Percentiles rank a stretch among this genome's conserved stretches.
Conservation (phyloP, 1,140 invertebrate species). For the Myzus persicae region DNA sequence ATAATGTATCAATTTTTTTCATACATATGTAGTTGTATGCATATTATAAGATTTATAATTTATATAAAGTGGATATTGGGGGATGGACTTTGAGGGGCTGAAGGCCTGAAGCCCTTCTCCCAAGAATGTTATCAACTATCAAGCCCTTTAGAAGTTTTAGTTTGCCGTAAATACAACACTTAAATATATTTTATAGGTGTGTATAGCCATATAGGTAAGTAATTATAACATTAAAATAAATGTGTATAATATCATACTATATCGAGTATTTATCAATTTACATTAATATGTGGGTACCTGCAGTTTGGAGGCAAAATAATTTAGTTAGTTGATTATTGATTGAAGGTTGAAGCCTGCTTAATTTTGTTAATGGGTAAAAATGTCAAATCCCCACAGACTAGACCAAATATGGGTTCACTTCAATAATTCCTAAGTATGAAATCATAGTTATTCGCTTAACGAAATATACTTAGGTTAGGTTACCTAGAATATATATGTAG, state of each 20-base stretch:
- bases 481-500: neutral
- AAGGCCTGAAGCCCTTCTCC: no score
- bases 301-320: neutral
- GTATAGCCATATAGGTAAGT: no score
- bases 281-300: neutral
- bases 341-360: neutral
- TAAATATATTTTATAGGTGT: neutral
- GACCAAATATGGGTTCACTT: neutral
- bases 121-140: neutral
- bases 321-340: neutral
- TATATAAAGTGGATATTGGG: neutral
- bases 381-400: no score
- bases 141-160: neutral
- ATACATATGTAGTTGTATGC: neutral
- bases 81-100: no score
- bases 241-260: neutral
- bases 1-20: neutral
- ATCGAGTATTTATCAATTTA: neutral
- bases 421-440: neutral
- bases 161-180: neutral
- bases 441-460: no score
- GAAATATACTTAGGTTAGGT: no score
- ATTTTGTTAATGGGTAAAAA: no score
- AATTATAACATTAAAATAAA: no score
- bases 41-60: neutral